Conservation (phyloP, 1,140 invertebrate species). For the Calosoma granatense region DNA sequence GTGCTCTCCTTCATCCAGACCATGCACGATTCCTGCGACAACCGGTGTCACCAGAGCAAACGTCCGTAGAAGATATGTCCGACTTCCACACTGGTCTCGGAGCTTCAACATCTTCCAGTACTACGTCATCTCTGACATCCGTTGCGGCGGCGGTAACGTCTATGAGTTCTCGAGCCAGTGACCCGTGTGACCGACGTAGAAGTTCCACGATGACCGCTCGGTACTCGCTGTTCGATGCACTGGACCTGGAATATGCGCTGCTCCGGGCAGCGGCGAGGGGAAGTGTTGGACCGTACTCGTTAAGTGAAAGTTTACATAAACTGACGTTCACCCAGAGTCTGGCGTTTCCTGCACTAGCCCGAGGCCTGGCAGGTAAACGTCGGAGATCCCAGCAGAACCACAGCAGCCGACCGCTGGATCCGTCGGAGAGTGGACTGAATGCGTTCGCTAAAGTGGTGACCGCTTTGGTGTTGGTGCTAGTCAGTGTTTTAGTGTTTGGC, state of each 20-base stretch:
- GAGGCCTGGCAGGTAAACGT: constrained; percentile 55
- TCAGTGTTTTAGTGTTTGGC: constrained; percentile 62
- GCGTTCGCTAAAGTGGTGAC: constrained; percentile 61
- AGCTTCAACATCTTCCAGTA: constrained; percentile 40
- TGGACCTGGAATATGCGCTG: constrained; percentile 59
- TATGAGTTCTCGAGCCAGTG: constrained; percentile 31
- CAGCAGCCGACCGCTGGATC: constrained; percentile 42
- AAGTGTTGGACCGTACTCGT: constrained; percentile 58
- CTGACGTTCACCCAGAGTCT: constrained; percentile 65
- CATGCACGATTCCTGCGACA: constrained; percentile 49
- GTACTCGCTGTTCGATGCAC: constrained; percentile 59
- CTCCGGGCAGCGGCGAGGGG: constrained; percentile 55
- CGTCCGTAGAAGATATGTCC: constrained; percentile 38
- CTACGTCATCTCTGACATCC: constrained; percentile 45
- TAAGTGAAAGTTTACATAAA: constrained; percentile 62
- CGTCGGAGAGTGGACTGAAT: constrained; percentile 52
- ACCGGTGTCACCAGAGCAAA: constrained; percentile 37
- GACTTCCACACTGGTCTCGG: constrained; percentile 33
- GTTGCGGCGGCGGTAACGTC: constrained; percentile 38
- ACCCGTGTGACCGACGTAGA: constrained; percentile 33
- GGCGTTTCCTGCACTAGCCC: constrained; percentile 59
- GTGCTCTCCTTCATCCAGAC: constrained; percentile 52
- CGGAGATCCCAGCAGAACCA: constrained; percentile 42
- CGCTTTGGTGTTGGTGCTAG: constrained; percentile 54
- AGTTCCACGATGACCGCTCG: constrained; percentile 40